Evolutionary conservation across 2,888 invertebrate genomes (phyloP).

Genomic region (Eutolmus rufibarbis): DNA sequence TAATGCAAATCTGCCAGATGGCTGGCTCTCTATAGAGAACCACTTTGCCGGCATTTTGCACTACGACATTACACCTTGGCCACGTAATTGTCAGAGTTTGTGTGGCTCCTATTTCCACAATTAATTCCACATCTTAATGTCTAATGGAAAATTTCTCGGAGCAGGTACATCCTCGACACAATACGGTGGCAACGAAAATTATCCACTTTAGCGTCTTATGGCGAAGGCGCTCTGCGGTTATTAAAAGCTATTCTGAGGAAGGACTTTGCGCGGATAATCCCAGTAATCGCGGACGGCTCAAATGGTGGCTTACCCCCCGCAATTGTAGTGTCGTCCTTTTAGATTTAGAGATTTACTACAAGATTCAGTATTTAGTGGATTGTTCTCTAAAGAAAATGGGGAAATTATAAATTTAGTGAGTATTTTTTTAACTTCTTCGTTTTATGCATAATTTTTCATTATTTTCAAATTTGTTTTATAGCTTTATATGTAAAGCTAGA

Average conservation of each 20-base stretch:
- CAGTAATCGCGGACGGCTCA: not conserved
- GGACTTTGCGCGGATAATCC: slow-evolving; percentile 5
- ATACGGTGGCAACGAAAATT: slow-evolving; percentile 16
- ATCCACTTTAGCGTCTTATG: slow-evolving; percentile 15
- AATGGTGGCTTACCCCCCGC: not conserved
- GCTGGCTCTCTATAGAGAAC: slow-evolving; percentile 20
- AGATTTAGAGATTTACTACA: not conserved
- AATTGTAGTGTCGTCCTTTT: not conserved
- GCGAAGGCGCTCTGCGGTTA: slow-evolving; percentile 25
- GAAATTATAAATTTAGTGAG: not conserved
- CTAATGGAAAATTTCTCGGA: slow-evolving; percentile 32
- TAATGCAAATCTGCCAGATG: slow-evolving; percentile 40
- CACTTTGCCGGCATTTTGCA: slow-evolving; percentile 11
- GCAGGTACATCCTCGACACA: slow-evolving; percentile 26
- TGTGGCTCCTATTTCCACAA: slow-evolving; percentile 24
- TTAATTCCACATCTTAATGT: slow-evolving; percentile 39
- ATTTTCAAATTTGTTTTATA: not conserved
- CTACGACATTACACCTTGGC: slow-evolving; percentile 5
- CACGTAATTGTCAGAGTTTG: slow-evolving; percentile 18
- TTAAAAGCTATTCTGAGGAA: slow-evolving; percentile 17
- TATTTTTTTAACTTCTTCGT: too few species aligned
- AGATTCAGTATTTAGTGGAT: not conserved
- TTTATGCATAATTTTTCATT: not conserved
- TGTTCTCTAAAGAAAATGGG: not conserved
- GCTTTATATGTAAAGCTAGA: too few species aligned